Evolutionary conservation across 2,888 invertebrate genomes (phyloP).

Genomic region (Melolontha melolontha): DNA sequence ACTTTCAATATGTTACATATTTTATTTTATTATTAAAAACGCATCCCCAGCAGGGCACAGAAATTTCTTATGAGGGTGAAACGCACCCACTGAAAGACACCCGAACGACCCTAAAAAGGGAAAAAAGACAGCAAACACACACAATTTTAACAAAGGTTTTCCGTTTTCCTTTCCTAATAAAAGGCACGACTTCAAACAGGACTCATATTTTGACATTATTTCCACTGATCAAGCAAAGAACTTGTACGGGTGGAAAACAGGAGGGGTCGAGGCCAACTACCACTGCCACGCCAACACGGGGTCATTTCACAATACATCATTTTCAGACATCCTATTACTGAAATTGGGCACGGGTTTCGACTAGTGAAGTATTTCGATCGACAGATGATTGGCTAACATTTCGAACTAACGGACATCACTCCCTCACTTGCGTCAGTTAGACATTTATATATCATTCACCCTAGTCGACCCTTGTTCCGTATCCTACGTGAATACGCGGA

Average conservation of each 20-base stretch:
- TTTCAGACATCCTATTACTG: slow-evolving; percentile 63
- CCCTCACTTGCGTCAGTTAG: slow-evolving; percentile 56
- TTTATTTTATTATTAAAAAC: slow-evolving; percentile 18
- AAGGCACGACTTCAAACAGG: slow-evolving; percentile 45
- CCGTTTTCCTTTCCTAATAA: slow-evolving; percentile 48
- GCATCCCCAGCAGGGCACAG: slow-evolving; percentile 2
- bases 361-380: slow-evolving; percentile 54
- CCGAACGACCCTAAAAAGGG: slow-evolving; percentile 20
- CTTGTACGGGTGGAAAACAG: slow-evolving; percentile 37
- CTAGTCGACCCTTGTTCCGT: slow-evolving; percentile 25
- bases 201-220: slow-evolving; percentile 56
- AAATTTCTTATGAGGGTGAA: slow-evolving; percentile 12
- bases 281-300: slow-evolving; percentile 47
- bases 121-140: slow-evolving; percentile 26
- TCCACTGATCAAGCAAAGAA: slow-evolving; percentile 55
- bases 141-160: slow-evolving; percentile 49
- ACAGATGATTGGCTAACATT: slow-evolving; percentile 57
- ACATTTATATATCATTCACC: slow-evolving; percentile 54
- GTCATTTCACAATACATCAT: slow-evolving; percentile 63
- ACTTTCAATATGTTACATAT: slow-evolving; percentile 8
- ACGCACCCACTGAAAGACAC: slow-evolving; percentile 10
- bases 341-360: slow-evolving; percentile 60
- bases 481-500: slow-evolving; percentile 13
- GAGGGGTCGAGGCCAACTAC: slow-evolving; percentile 36
- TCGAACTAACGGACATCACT: slow-evolving; percentile 52